Evolutionary conservation across 2,888 invertebrate species (phyloP).

Genomic region (Macroteleia sp.): DNA sequence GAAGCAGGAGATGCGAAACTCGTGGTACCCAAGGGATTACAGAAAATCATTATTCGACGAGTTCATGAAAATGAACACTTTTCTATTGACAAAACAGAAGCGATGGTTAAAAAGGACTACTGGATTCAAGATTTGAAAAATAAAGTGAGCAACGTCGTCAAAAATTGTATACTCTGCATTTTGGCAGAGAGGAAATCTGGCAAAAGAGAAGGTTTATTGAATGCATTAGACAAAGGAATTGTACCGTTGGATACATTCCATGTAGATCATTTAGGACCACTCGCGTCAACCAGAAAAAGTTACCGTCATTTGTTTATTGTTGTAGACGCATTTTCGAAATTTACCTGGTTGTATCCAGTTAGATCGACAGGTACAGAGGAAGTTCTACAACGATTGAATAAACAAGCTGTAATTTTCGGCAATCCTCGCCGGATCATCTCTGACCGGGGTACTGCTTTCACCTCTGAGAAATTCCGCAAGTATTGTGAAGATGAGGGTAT

Average conservation of each 20-base stretch:
- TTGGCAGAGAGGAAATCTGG: not conserved
- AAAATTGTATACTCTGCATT: too few relatives aligned
- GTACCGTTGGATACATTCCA: not conserved
- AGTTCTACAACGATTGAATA: too few relatives aligned
- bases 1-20: not conserved
- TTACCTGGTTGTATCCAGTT: too few relatives aligned
- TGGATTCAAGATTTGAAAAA: slow-evolving; percentile 19
- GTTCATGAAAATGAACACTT: slow-evolving; percentile 45
- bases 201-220: not conserved
- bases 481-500: too few relatives aligned
- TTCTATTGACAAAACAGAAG: slow-evolving; percentile 24
- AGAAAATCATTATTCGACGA: slow-evolving; percentile 13
- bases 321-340: too few relatives aligned
- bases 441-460: too few relatives aligned
- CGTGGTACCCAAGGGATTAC: slow-evolving; percentile 35
- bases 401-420: too few relatives aligned
- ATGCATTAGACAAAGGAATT: not conserved
- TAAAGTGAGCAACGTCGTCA: too few relatives aligned
- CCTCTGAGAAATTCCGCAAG: too few relatives aligned
- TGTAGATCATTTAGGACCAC: not conserved
- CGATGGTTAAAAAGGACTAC: slow-evolving; percentile 33
- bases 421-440: too few relatives aligned
- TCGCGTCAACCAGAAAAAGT: not conserved
- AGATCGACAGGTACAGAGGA: too few relatives aligned
- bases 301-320: not conserved